Conservation (phyloP, 2,113 vertebrate species). For the Nannospalax galili region DNA sequence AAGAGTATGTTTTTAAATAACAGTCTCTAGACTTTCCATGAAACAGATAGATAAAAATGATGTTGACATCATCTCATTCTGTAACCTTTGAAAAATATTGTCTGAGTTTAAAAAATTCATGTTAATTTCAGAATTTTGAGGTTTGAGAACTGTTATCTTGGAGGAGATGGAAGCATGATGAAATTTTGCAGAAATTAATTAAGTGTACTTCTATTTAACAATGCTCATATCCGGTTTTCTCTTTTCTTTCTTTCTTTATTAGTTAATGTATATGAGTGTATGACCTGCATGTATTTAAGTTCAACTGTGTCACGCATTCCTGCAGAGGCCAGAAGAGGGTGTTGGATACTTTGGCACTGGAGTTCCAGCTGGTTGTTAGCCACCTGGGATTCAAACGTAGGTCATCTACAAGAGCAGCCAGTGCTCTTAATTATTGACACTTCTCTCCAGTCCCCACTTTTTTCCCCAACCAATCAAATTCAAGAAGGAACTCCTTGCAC, state of each 20-base stretch:
- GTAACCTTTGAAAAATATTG: conserved; percentile 12
- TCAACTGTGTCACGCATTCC: too few species aligned
- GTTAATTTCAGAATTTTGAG: not conserved
- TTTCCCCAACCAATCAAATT: not conserved
- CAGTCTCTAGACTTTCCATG: conserved; percentile 24
- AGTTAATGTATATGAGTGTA: too few species aligned
- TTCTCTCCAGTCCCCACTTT: too few species aligned
- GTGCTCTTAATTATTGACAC: too few species aligned
- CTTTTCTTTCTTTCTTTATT: not conserved
- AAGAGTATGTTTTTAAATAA: conserved; percentile 43
- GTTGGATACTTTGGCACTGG: too few species aligned
- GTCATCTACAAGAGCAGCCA: too few species aligned
- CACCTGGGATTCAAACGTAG: too few species aligned
- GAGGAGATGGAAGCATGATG: not conserved
- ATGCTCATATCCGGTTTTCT: not conserved
- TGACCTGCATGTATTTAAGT: too few species aligned
- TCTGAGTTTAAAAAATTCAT: not conserved
- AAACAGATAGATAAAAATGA: conserved; percentile 17
- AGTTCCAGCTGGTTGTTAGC: too few species aligned
- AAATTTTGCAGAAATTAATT: not conserved
- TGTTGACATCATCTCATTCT: conserved; percentile 1
- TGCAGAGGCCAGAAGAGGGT: too few species aligned
- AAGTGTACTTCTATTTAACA: not conserved
- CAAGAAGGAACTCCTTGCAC: not conserved
- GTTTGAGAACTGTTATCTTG: not conserved